Conservation (phyloP, 2,113 vertebrate genomes). For the Sorex araneus region DNA sequence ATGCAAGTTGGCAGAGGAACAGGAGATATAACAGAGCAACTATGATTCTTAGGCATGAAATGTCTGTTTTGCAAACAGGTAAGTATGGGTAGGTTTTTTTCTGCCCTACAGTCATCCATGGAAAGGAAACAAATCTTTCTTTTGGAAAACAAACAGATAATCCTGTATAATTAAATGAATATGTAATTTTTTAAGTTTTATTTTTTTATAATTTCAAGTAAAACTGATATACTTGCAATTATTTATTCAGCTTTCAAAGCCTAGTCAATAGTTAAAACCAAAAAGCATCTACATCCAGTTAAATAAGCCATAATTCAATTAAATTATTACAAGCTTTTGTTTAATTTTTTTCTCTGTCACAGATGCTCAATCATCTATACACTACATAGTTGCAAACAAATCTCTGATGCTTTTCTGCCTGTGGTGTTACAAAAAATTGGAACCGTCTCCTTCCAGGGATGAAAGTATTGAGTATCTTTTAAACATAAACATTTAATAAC, state of each 20-base stretch:
- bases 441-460: not conserved
- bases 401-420: not conserved
- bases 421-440: not conserved
- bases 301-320: slow-evolving; percentile 58
- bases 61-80: not conserved
- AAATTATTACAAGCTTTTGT: slow-evolving; percentile 34
- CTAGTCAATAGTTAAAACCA: slow-evolving; percentile 28
- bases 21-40: not conserved
- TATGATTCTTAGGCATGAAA: not conserved
- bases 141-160: slow-evolving; percentile 53
- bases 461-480: not conserved
- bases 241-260: not conserved
- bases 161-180: slow-evolving; percentile 42
- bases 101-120: not conserved
- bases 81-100: not conserved
- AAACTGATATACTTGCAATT: slow-evolving; percentile 45
- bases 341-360: not conserved
- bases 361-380: not conserved
- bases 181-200: slow-evolving; percentile 45
- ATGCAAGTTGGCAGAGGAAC: not conserved
- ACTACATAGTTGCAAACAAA: not conserved
- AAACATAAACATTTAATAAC: not conserved
- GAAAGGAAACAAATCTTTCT: slow-evolving; percentile 45
- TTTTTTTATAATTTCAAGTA: slow-evolving; percentile 47
- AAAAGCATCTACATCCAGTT: slow-evolving; percentile 36